Evolutionary conservation across 1,140 invertebrate species (phyloP).

Genomic region (Bombus consobrinus): DNA sequence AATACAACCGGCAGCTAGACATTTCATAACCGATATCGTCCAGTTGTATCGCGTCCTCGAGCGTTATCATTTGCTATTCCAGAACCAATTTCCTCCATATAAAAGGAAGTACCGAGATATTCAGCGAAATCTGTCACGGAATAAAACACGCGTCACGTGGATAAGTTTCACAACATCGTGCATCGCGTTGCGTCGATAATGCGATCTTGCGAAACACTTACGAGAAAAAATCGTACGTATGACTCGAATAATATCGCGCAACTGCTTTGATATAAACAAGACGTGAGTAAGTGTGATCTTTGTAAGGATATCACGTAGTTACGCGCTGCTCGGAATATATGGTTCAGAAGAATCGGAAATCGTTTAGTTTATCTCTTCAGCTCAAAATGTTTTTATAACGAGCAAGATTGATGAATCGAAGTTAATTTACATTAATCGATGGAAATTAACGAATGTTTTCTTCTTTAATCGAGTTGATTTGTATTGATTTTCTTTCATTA

Average conservation of each 20-base stretch:
- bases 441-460: too few species aligned
- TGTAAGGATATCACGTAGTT: background rate
- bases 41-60: background rate
- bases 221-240: background rate
- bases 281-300: background rate
- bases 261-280: background rate
- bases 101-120: slow-evolving; percentile 18
- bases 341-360: background rate
- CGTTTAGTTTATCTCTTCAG: background rate
- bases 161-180: background rate
- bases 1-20: background rate
- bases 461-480: too few species aligned
- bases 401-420: background rate
- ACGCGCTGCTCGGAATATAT: background rate
- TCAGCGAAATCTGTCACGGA: background rate
- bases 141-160: slow-evolving; percentile 7
- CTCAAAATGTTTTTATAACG: background rate
- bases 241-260: background rate
- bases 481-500: too few species aligned
- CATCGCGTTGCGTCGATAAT: background rate
- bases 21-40: slow-evolving; percentile 4
- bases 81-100: slow-evolving; percentile 28
- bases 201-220: too few species aligned
- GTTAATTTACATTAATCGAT: background rate
- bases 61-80: slow-evolving; percentile 12